Conservation (phyloP, 2,888 invertebrate genomes). For the Trachelus stipa region DNA sequence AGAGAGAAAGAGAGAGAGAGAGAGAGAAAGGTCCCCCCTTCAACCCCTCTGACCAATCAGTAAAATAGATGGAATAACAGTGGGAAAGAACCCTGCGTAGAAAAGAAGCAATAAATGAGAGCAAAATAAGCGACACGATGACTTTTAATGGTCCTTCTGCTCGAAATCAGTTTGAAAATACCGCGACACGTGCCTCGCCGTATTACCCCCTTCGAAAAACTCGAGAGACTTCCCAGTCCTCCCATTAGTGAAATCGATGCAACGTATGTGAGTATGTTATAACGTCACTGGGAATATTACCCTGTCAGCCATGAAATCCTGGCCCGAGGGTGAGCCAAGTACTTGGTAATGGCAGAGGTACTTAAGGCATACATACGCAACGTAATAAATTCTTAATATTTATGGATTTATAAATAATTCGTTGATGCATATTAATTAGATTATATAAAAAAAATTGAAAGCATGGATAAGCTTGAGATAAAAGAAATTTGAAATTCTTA, state of each 20-base stretch:
- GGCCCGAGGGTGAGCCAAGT: conserved; percentile 44
- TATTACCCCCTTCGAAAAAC: neutral
- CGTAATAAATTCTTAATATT: neutral
- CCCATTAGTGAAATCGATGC: conserved; percentile 40
- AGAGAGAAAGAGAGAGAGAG: neutral
- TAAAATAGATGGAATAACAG: neutral
- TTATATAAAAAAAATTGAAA: neutral
- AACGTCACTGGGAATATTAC: conserved; percentile 33
- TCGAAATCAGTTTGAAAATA: conserved; percentile 25
- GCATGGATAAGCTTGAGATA: neutral
- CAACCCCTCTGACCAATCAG: neutral
- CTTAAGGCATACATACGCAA: neutral
- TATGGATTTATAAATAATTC: neutral
- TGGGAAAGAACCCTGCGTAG: neutral
- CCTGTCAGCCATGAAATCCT: conserved; percentile 55
- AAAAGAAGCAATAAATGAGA: neutral
- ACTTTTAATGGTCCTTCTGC: neutral
- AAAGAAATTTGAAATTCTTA: neutral
- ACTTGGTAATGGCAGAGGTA: conserved; percentile 25
- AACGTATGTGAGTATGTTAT: conserved; percentile 35
- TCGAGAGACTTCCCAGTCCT: conserved; percentile 37
- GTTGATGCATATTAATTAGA: neutral
- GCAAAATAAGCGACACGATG: neutral
- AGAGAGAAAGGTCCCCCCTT: too few species aligned
- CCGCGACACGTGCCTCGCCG: conserved; percentile 38